Base-by-base conservation (phyloP, 2,888 invertebrate genomes). In the Pedicia rivosa region DNA sequence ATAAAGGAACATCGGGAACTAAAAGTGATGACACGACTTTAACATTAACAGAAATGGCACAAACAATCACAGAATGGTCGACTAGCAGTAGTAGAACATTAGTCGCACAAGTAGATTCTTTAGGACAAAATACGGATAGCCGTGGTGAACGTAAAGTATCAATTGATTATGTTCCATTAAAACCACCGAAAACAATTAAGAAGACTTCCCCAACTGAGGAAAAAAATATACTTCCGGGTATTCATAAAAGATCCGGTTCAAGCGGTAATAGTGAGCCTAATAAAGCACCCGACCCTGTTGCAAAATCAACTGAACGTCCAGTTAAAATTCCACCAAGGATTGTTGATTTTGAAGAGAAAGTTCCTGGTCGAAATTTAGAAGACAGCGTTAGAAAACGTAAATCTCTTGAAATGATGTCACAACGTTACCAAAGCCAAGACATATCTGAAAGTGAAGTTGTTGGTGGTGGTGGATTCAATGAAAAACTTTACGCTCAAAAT, bases 41-140 rank as follows among this genome's bases (percentile, higher is more conserved):
- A 33, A 73, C 73, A 2, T 53, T 78, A 25, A 74, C 74, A 1
- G 75, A 75, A 54, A 67, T 74, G 46, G 82, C 80, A 2, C 81
- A 81, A 43, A 81, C 81, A 2, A 77, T 82, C 47, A 82, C 82
- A 1, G 83, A 83, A 46, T 83, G 83, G 81, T 82, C 82, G 1
- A 79, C 78, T 2, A 82, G 82, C 44, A 78, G 78, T 14, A 81
- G 80, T 48, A 78, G 79, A 39, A 80, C 79, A 0, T 65, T 82
- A 7, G 69, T 80, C 30, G 74, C 73, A 9, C 74, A 76, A 24
- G 62, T 66, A 10, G 62, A 43, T 34, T 26, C 38, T 8, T 38
- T 43, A 7, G 44, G 39, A 19, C 20, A 30, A 4, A 43, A 43
- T n/a, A 12, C 26, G 2, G 48, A 50, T 28, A 43, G 44, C 30